Conservation (phyloP, 37 sponge, comb jelly and placozoan species). For the Ephydatia muelleri region DNA sequence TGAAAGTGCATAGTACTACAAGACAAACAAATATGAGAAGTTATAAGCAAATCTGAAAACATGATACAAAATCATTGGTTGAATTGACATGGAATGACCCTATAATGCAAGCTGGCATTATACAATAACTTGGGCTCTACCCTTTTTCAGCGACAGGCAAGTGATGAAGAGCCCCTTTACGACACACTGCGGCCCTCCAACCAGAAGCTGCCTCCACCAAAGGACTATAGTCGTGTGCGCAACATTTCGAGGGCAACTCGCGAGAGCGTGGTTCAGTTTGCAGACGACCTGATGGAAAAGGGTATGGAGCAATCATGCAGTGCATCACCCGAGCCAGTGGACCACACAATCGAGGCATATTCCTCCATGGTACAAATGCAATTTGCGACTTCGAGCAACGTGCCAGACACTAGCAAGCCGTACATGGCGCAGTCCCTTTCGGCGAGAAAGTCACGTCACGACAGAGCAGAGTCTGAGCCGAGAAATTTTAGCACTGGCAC, state of each 20-base stretch:
- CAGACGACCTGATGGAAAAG: slow-evolving; percentile 39
- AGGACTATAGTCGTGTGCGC: not conserved
- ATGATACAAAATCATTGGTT: no score
- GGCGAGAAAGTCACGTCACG: not conserved
- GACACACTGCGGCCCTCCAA: slow-evolving; percentile 23
- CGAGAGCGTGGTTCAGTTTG: slow-evolving; percentile 40
- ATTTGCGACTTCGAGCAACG: not conserved
- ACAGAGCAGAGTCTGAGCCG: not conserved
- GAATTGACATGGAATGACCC: no score
- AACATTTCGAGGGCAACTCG: slow-evolving; percentile 10
- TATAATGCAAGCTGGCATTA: not conserved
- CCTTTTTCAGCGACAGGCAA: not conserved
- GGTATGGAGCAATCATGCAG: not conserved
- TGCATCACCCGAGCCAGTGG: slow-evolving; percentile 15
- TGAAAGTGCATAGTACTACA: no score
- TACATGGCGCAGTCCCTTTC: slow-evolving; percentile 43
- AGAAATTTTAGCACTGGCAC: not conserved
- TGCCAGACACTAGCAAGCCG: slow-evolving; percentile 20
- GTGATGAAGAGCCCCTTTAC: slow-evolving; percentile 49
- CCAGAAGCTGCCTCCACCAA: not conserved
- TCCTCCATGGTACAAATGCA: slow-evolving; percentile 14
- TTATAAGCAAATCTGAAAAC: no score
- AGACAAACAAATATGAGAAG: no score
- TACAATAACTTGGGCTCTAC: not conserved
- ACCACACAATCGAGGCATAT: slow-evolving; percentile 31